Evolutionary conservation across 1,140 invertebrate genomes (phyloP), one percentile per base, ranked within the genome.

Genomic region (Trachymyrmex septentrionalis): DNA sequence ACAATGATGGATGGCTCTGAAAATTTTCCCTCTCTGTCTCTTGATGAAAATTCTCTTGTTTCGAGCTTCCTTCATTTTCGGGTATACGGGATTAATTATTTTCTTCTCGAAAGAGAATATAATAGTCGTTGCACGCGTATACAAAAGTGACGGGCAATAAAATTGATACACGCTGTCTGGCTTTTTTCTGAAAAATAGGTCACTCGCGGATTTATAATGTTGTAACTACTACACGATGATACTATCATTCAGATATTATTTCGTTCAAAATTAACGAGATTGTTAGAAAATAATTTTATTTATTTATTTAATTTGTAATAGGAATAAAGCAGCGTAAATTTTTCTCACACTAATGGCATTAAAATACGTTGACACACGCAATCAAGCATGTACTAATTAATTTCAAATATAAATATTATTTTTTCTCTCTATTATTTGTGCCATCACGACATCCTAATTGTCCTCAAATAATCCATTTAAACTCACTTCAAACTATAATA

Each of bases 1-100:
- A 61, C 53, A 57, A 84, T 75, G 38, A 84, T 63, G 67, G 55
- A 82, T 61, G 38, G 30, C 14, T 4, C 16, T 61, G 67, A 82
- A 61, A 73, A 50, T 50, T 24, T n/a, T 48, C n/a, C 48, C 48
- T 44, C 38, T 44, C 10, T 44, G 10, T 44, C 9, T 44, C 38
- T 80, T 75, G 55, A 63, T 61, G 6, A 38, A 6, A 38, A 38
- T 44, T 44, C 38, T 44, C 38, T 80, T 75, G 55, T 75, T 61
- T 63, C 19, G 1, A 48, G 27, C n/a, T 14, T 14, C 27, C 30
- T 3, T 48, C 24, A 27, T 59, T 48, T 44, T 67, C 44, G 77
- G 27, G 14, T 19, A 12, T 16, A 34, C 5, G 50, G 27, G 38
- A 72, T 44, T 82, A 72, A 82, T 82, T 34, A 44, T 9, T 57